phyloP scores from a whole-genome alignment of 2,797 vertebrate genomes.

The Halcyon chelicuti region DNA sequence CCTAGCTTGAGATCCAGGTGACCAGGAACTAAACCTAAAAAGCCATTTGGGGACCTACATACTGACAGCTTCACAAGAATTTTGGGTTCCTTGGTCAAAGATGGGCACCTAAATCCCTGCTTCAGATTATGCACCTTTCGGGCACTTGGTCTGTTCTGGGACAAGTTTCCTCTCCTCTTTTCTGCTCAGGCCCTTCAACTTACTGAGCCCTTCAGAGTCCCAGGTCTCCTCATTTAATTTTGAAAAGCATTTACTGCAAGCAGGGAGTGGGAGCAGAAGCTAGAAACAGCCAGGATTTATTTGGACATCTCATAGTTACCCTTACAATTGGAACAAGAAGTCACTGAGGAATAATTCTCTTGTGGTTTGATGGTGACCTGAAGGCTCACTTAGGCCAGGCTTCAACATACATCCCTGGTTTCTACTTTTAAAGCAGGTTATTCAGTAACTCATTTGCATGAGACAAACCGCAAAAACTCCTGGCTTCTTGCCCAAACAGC shows the following conservation, averaged over 20 bases:
- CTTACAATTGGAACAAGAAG: neutral
- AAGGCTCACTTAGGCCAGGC: accelerated
- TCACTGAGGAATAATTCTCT: neutral
- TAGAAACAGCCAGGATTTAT: neutral
- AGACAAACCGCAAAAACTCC: neutral
- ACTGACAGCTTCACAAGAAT: neutral
- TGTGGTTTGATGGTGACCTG: neutral
- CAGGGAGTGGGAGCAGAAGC: neutral
- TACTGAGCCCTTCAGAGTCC: neutral
- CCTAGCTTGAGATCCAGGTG: neutral
- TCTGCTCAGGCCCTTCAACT: neutral
- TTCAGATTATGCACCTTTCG: neutral
- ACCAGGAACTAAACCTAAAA: neutral
- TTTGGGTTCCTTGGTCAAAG: neutral
- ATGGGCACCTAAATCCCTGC: neutral
- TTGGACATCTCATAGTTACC: neutral
- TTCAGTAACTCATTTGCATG: neutral
- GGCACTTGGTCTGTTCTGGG: neutral
- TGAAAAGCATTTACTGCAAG: neutral
- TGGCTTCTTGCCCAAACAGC: neutral
- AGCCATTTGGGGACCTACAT: neutral
- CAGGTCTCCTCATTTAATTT: neutral
- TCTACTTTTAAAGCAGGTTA: neutral
- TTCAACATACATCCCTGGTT: neutral
- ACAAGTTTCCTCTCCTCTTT: neutral